These are phyloP conservation scores for Hemaris fuciformis DNA, from an alignment of 2,888 invertebrate species.

Conservation along the genomic window DNA sequence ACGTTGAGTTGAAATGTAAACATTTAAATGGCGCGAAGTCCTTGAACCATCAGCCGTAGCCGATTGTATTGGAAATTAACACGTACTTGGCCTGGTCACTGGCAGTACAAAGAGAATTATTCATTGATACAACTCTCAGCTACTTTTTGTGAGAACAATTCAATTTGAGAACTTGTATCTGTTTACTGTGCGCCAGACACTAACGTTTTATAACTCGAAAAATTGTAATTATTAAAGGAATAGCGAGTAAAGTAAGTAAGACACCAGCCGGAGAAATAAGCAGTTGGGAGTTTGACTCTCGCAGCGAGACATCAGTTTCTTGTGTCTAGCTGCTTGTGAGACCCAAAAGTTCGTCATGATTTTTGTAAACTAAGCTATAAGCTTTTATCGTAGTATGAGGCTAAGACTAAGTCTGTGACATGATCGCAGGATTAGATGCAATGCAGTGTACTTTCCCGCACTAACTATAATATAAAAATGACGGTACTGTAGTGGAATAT, in stretches of 20 bases:
- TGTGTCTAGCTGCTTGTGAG: no score
- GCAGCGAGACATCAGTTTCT: no score
- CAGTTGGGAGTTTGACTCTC: no score
- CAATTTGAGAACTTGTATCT: not conserved
- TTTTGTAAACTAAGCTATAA: no score
- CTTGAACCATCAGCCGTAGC: constrained; percentile 56
- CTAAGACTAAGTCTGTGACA: no score
- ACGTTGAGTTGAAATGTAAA: constrained; percentile 54
- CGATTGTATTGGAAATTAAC: constrained; percentile 60
- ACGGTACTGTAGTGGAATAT: not conserved
- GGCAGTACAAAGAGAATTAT: constrained; percentile 43
- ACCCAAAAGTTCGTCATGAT: no score
- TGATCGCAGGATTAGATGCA: no score
- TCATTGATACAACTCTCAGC: constrained; percentile 23
- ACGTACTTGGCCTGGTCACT: constrained; percentile 41
- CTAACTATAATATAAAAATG: not conserved
- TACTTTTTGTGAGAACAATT: not conserved
- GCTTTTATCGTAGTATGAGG: no score
- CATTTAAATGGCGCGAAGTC: constrained; percentile 62
- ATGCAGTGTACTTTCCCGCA: no score
- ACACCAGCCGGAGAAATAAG: no score
- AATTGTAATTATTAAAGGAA: no score
- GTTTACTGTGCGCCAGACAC: not conserved
- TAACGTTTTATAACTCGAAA: not conserved
- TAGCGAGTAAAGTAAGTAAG: no score